A percentile compares a stretch with the other conserved stretches of the same genome.
Evolutionary conservation across 2,888 invertebrate species (phyloP).

Genomic region (Baccha elongata): DNA sequence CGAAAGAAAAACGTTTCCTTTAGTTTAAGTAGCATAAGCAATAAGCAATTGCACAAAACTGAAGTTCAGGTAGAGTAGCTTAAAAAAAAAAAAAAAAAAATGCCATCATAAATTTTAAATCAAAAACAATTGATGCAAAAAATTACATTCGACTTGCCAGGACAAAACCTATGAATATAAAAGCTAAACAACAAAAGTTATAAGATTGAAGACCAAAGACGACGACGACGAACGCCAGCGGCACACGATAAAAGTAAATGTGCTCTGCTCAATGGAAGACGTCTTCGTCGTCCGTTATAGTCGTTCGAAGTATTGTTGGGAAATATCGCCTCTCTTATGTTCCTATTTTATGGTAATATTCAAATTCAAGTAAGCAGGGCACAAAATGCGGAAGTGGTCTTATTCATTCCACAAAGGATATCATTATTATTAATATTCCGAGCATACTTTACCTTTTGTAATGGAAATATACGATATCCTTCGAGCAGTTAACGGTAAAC

Average conservation of each 20-base stretch:
- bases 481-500: constrained; percentile 45
- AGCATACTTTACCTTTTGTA: constrained; percentile 66
- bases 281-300: constrained; percentile 6
- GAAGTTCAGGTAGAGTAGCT: constrained; percentile 9
- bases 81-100: constrained; percentile 28
- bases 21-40: not conserved
- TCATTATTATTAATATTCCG: constrained; percentile 72
- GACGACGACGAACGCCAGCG: constrained; percentile 25
- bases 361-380: constrained; percentile 7
- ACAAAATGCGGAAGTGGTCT: constrained; percentile 34
- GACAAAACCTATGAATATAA: constrained; percentile 59
- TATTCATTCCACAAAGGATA: constrained; percentile 53
- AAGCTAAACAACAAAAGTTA: constrained; percentile 17
- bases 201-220: constrained; percentile 15
- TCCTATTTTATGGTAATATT: constrained; percentile 47
- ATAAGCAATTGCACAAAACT: not conserved
- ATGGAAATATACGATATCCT: constrained; percentile 58
- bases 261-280: constrained; percentile 15
- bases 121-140: constrained; percentile 74
- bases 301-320: constrained; percentile 16
- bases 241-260: constrained; percentile 32
- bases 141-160: constrained; percentile 65
- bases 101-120: constrained; percentile 70
- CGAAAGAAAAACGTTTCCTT: not conserved
- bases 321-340: constrained; percentile 57